Evolutionary conservation across 2,888 invertebrate species (phyloP), one percentile per base, ranked within the genome.

Genomic region (Eubasilissa splendida): DNA sequence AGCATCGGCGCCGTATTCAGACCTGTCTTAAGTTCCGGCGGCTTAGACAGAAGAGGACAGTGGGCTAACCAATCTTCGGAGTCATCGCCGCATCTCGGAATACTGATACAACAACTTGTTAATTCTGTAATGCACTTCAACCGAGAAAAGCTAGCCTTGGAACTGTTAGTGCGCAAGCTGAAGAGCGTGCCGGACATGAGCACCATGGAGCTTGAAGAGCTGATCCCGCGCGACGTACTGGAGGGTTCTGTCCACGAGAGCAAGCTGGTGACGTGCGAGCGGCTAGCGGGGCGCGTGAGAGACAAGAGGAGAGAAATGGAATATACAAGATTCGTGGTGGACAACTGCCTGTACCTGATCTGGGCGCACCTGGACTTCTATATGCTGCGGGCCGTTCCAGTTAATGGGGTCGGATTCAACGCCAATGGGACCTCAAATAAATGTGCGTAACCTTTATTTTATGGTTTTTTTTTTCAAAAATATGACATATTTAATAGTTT

Each of bases 341-440:
- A 95, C 86, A 93, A 93, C 84, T 93, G 94, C 85, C 88, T 95
- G 76, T 94, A 95, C 86, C 90, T 96, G 82, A 89, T 96, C 83
- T 96, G 96, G 96, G 92, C 93, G 76, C 95, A 95, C 88, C 88
- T 95, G 75, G 93, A 95, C 85, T 93, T 93, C 86, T 94, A 94
- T 86, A 92, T 95, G 88, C 88, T 93, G 77, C 91, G 92, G 84
- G 91, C 93, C 0, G 90, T 93, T 76, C 91, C 92, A 22, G 86
- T 87, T 11, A 83, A 80, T 65, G 84, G 84, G 76, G 79, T 78
- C 76, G 79, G 70, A 76, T 84, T 82, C 66, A 76, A 58, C 68
- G 78, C 77, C 77, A 84, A 84, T 73, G 63, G 53, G 50, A 65
- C 76, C 5, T 53, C 77, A n/a, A 84, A 83, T 74, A 77, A 78